Conservation (phyloP, 2,888 invertebrate species). For the Hoplodrina ambigua region DNA sequence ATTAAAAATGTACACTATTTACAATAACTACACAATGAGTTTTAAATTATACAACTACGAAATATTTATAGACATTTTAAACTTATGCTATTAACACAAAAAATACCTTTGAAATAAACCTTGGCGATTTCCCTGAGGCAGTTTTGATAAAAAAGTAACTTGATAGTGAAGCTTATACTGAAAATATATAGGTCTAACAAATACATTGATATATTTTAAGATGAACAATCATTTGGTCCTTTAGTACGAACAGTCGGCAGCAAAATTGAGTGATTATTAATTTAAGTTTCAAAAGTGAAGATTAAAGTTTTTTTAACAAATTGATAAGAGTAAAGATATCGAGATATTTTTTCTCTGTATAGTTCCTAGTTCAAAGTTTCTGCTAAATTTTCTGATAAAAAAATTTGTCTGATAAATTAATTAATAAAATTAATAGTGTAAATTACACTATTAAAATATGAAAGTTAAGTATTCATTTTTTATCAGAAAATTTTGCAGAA, state of each 20-base stretch:
- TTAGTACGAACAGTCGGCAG: background rate
- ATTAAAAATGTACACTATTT: slow-evolving; percentile 42
- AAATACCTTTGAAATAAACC: background rate
- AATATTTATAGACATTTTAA: background rate
- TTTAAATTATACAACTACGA: slow-evolving; percentile 1
- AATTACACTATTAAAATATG: no score
- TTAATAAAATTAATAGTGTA: no score
- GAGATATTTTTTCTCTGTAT: no score
- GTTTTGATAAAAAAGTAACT: background rate
- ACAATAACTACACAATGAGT: slow-evolving; percentile 17
- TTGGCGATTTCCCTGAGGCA: background rate
- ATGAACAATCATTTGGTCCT: background rate
- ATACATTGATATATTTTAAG: background rate
- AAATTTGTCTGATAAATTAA: no score
- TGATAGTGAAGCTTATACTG: background rate
- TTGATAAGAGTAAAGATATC: no score
- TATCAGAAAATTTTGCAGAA: no score
- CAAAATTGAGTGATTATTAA: background rate
- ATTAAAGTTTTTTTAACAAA: no score
- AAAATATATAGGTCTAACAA: background rate
- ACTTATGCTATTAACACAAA: background rate
- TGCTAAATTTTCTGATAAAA: background rate
- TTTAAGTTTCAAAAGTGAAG: background rate
- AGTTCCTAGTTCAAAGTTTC: no score
- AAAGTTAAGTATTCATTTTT: no score